Evolutionary conservation across 2,888 invertebrate species (phyloP).

Genomic region (Aelia acuminata): DNA sequence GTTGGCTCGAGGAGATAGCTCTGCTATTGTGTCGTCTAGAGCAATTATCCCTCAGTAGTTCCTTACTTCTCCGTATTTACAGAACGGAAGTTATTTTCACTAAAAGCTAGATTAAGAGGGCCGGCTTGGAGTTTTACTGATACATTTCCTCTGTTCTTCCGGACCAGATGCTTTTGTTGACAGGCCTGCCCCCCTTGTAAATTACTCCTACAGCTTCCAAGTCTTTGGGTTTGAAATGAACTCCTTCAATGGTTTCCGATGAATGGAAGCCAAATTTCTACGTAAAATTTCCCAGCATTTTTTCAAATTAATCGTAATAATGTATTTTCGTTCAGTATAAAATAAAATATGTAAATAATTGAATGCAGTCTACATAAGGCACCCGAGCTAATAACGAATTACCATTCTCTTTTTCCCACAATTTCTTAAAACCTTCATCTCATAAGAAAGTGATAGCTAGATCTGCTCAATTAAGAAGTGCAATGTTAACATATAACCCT

Average conservation of each 20-base stretch:
- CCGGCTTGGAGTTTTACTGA: background rate
- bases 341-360: too few relatives aligned
- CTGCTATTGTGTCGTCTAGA: background rate
- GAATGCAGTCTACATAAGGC: too few relatives aligned
- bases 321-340: too few relatives aligned
- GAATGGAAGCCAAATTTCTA: background rate
- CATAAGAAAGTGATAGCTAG: too few relatives aligned
- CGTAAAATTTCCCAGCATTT: background rate
- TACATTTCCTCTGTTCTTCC: slow-evolving; percentile 28
- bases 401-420: too few relatives aligned
- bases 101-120: slow-evolving; percentile 45
- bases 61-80: slow-evolving; percentile 40
- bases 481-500: too few relatives aligned
- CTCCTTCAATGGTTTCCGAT: background rate
- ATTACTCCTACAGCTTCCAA: background rate
- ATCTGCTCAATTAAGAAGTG: too few relatives aligned
- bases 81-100: slow-evolving; percentile 8
- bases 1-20: slow-evolving; percentile 6
- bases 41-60: slow-evolving; percentile 31
- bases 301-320: too few relatives aligned
- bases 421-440: too few relatives aligned
- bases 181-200: background rate
- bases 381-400: too few relatives aligned
- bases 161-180: background rate
- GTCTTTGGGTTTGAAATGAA: background rate